phyloP scores from a whole-genome alignment of 2,797 vertebrate genomes.

The Myotis vivesi region DNA sequence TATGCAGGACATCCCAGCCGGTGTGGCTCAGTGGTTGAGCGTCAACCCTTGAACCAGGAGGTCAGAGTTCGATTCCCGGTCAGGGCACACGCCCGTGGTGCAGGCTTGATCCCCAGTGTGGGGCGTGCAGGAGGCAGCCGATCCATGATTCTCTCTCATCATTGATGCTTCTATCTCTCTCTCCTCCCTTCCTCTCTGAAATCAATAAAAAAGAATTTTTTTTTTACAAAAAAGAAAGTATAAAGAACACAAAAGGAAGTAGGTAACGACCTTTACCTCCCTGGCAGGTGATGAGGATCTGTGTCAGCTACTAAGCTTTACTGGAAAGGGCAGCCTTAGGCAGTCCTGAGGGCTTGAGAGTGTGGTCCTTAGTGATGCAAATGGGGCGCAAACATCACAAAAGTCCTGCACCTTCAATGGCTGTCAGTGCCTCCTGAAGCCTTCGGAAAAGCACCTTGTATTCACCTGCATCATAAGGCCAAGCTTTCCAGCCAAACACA shows the following conservation, averaged over 20 bases:
- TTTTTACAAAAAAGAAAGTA: too few relatives aligned
- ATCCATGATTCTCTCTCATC: too few relatives aligned
- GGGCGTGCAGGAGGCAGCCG: too few relatives aligned
- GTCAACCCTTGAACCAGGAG: too few relatives aligned
- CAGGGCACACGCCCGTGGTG: too few relatives aligned
- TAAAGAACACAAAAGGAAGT: background rate
- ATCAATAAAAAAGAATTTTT: too few relatives aligned
- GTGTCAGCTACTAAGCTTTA: constrained; percentile 38
- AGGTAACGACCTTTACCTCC: background rate
- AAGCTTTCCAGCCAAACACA: constrained; percentile 45
- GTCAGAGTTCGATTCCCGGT: too few relatives aligned
- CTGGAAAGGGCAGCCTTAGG: constrained; percentile 39
- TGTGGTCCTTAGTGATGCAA: constrained; percentile 59
- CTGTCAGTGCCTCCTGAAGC: constrained; percentile 48
- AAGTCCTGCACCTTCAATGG: constrained; percentile 57
- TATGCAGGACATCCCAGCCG: too few relatives aligned
- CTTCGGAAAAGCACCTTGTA: constrained; percentile 12
- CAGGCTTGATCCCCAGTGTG: too few relatives aligned
- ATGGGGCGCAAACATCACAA: background rate
- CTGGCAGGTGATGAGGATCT: constrained; percentile 54
- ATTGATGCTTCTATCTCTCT: too few relatives aligned
- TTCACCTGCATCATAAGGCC: constrained; percentile 20
- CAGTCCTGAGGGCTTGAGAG: constrained; percentile 49
- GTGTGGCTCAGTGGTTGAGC: too few relatives aligned
- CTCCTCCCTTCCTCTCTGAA: too few relatives aligned